A percentile compares a stretch with the other conserved stretches of the same genome.
phyloP scores from a whole-genome alignment of 2,113 vertebrate genomes.

The Rhynchopsitta pachyrhyncha region DNA sequence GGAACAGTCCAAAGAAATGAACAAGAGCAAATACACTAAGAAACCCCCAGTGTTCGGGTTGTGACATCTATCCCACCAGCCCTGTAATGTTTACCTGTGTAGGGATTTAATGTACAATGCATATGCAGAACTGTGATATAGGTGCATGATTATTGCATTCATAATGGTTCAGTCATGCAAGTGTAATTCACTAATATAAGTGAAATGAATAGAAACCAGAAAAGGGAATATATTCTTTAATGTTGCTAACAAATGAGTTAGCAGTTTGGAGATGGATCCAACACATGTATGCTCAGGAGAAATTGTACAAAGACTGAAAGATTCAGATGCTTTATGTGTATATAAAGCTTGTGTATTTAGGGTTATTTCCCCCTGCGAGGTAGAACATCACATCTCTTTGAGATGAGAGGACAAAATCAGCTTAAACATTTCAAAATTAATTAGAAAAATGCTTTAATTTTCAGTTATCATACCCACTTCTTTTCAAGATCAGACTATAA shows the following conservation, averaged over 20 bases:
- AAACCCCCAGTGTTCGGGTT: fast-evolving
- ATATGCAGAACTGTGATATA: not conserved
- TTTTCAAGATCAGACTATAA: not conserved
- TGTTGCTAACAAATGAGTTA: not conserved
- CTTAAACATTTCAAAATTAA: not conserved
- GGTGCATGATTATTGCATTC: not conserved
- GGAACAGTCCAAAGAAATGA: not conserved
- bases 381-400: not conserved
- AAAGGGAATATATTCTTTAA: not conserved
- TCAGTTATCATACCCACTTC: not conserved
- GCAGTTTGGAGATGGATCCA: not conserved
- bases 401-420: not conserved
- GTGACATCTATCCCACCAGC: not conserved
- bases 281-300: not conserved
- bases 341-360: not conserved
- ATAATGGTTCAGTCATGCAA: not conserved
- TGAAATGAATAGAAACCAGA: not conserved
- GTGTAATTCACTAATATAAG: not conserved
- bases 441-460: not conserved
- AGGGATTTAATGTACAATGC: not conserved
- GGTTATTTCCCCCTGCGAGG: not conserved
- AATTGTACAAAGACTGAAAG: not conserved
- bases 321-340: not conserved
- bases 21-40: not conserved
- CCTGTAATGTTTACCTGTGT: not conserved